A percentile compares a stretch with the other conserved stretches of the same genome.
phyloP scores from a whole-genome alignment of 2,888 invertebrate genomes.

The Anaspis maculata region DNA sequence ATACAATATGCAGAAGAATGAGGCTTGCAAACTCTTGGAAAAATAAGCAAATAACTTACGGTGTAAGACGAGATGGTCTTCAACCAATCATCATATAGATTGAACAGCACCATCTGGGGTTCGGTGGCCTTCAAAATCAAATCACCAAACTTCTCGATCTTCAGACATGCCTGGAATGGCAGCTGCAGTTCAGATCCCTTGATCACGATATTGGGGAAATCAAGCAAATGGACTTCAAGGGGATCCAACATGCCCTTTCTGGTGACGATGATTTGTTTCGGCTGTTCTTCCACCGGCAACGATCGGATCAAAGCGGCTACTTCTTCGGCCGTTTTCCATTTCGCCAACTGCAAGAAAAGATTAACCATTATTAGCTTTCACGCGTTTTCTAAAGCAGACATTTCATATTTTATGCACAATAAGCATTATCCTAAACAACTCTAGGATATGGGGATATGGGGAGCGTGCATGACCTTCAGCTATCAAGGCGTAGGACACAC shows the following conservation, averaged over 20 bases:
- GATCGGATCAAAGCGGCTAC: constrained; percentile 98
- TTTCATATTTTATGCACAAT: no score
- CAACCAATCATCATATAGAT: constrained; percentile 98
- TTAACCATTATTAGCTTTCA: no score
- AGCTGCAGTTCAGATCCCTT: constrained; percentile 97
- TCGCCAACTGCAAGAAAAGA: constrained; percentile 77
- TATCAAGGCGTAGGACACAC: no score
- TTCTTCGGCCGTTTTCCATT: constrained; percentile 99
- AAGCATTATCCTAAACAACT: no score
- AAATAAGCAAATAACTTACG: no score
- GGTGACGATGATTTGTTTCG: constrained; percentile 99
- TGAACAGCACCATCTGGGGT: constrained; percentile 99
- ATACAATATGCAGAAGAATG: constrained; percentile 1
- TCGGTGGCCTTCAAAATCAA: constrained; percentile 97
- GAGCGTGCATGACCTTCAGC: no score
- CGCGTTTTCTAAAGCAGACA: no score
- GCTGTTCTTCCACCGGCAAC: constrained; percentile 98
- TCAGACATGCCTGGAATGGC: constrained; percentile 97
- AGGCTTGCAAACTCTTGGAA: no score
- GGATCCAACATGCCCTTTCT: constrained; percentile 99
- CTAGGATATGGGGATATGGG: no score
- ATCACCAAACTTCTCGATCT: constrained; percentile 99
- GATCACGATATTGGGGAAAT: constrained; percentile 99
- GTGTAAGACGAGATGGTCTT: constrained; percentile 99
- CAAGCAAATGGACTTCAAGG: constrained; percentile 96